These are phyloP conservation scores for Agapornis canus DNA, from an alignment of 2,797 vertebrate genomes.

Conservation along the genomic window DNA sequence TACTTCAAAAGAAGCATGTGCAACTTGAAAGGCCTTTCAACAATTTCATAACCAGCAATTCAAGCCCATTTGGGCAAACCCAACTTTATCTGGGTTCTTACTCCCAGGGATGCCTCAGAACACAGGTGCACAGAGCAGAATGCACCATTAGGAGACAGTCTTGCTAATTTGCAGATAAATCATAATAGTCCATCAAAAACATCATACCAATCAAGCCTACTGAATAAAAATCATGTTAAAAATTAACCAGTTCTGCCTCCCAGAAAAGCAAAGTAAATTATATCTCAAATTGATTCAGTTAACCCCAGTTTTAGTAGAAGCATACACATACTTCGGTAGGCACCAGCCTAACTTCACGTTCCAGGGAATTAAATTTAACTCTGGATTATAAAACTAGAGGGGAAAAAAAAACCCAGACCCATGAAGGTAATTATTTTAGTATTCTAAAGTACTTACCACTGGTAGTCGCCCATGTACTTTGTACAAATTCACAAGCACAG, in stretches of 20 bases:
- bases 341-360: not conserved
- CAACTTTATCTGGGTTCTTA: not conserved
- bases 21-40: not conserved
- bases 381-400: not conserved
- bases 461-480: constrained; percentile 97
- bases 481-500: constrained; percentile 94
- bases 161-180: not conserved
- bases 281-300: not conserved
- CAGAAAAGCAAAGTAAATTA: not conserved
- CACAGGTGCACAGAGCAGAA: not conserved
- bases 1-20: not conserved
- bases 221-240: not conserved
- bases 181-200: not conserved
- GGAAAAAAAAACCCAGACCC: too few relatives aligned
- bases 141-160: not conserved
- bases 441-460: constrained; percentile 79
- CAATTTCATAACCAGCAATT: not conserved
- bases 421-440: not conserved
- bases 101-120: not conserved
- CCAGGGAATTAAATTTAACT: not conserved
- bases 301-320: not conserved
- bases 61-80: not conserved
- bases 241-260: not conserved
- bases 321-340: not conserved
- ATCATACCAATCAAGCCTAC: not conserved